Base-by-base conservation (phyloP, 2,888 invertebrate genomes). In the Mycogona germanica region DNA sequence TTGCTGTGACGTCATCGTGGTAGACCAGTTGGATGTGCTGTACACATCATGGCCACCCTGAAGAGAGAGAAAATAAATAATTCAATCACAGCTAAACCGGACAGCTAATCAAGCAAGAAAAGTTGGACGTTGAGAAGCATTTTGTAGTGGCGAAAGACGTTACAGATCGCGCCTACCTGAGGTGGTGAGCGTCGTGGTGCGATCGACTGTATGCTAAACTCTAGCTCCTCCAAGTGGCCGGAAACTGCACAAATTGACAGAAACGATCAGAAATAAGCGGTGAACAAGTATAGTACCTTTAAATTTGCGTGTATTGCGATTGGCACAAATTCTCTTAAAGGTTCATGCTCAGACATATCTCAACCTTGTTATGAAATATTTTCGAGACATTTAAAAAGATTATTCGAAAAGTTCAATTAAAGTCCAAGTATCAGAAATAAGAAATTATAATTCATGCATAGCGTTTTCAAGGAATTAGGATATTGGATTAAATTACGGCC, bases 131-230 rank as follows among this genome's bases (percentile, higher is more conserved):
- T n/a, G n/a, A n/a, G n/a, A n/a, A n/a, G n/a, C n/a, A n/a, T n/a
- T n/a, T n/a, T n/a, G n/a, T n/a, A 32, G 35, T 12, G 35, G 35
- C 9, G n/a, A 12, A n/a, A n/a, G 35, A 12, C 35, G 35, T 32
- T n/a, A 32, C n/a, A 9, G n/a, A 32, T 32, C n/a, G n/a, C n/a
- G n/a, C n/a, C 35, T 32, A 32, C 35, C 35, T 32, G 35, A 32
- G 35, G 35, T 12, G 35, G 35, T 42, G 46, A 49, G 25, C 49
- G 49, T 37, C 28, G 35, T 23, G 44, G 30, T 12, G 23, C 32
- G n/a, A 61, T 41, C n/a, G 60, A 56, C 47, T 60, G 61, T 32
- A 61, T 53, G 4, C 59, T 58, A 25, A 59, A 55, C 42, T 61
- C 61, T 41, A 61, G 53, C 38, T 61, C 59, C 23, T 58, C 60